A percentile compares a stretch with the other conserved stretches of the same genome.
phyloP scores from a whole-genome alignment of 1,140 invertebrate genomes.

The Bombus terrestris region DNA sequence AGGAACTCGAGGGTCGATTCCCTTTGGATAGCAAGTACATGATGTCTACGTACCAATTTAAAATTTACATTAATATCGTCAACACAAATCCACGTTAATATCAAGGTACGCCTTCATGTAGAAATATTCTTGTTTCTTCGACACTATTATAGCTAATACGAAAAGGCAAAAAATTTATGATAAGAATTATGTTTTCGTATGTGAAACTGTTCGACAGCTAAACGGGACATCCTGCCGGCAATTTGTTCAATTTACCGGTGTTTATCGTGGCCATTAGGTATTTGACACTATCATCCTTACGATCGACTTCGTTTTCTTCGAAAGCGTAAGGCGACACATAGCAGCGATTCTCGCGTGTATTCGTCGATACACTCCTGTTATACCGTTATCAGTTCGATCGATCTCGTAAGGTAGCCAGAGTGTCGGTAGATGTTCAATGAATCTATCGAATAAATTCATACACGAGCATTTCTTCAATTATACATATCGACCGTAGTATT shows the following conservation, averaged over 20 bases:
- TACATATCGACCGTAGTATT: not conserved
- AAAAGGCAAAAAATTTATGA: too few species aligned
- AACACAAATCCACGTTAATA: too few species aligned
- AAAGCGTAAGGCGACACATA: slow-evolving; percentile 26
- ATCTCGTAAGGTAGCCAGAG: not conserved
- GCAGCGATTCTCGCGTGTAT: slow-evolving; percentile 18
- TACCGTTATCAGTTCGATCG: not conserved
- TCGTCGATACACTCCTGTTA: not conserved
- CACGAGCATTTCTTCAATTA: not conserved
- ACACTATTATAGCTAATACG: too few species aligned
- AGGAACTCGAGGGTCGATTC: not conserved
- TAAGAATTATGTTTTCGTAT: slow-evolving; percentile 16
- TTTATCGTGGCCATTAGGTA: slow-evolving; percentile 48
- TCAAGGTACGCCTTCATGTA: too few species aligned
- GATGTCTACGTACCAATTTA: too few species aligned
- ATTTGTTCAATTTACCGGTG: slow-evolving; percentile 34
- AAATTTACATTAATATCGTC: too few species aligned
- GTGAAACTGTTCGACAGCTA: slow-evolving; percentile 38
- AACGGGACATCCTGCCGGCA: slow-evolving; percentile 24
- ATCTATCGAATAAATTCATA: not conserved
- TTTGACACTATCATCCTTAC: slow-evolving; percentile 37
- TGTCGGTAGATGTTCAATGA: not conserved
- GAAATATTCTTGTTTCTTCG: too few species aligned
- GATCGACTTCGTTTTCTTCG: slow-evolving; percentile 37
- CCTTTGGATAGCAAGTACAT: not conserved